Percentiles rank a stretch among this genome's conserved stretches.
Evolutionary conservation across 2,113 vertebrate species (phyloP).

Genomic region (Sceloporus undulatus): DNA sequence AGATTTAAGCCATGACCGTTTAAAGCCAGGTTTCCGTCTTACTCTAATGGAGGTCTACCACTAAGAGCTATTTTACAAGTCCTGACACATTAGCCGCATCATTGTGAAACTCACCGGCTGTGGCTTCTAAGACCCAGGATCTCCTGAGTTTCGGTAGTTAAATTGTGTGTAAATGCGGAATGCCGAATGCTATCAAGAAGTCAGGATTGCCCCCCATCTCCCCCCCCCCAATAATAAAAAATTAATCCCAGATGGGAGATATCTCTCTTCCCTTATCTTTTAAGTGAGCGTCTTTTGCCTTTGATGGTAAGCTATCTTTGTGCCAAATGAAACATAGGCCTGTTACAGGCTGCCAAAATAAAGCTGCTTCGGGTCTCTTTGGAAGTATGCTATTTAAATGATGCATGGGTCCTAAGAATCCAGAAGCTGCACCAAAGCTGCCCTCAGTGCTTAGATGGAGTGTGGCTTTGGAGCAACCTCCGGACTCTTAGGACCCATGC

Average conservation of each 20-base stretch:
- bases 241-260: constrained; percentile 87
- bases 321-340: fast-evolving
- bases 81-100: constrained; percentile 89
- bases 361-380: no score
- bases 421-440: no score
- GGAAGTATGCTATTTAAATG: no score
- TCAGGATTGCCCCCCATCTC: constrained; percentile 59
- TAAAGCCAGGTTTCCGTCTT: constrained; percentile 92
- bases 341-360: no score
- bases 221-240: constrained; percentile 78
- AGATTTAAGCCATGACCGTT: constrained; percentile 97
- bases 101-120: constrained; percentile 80
- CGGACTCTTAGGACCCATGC: no score
- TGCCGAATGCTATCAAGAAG: constrained; percentile 76
- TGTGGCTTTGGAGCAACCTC: no score
- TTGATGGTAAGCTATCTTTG: no score
- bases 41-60: constrained; percentile 82
- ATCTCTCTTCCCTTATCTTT: constrained; percentile 60
- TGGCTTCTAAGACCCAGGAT: constrained; percentile 82
- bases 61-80: constrained; percentile 95
- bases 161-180: constrained; percentile 82
- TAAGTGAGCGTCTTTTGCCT: constrained; percentile 24
- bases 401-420: no score
- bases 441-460: no score
- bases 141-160: constrained; percentile 83